Base-by-base conservation (phyloP, 2,113 vertebrate genomes). In the Hemiscyllium ocellatum region DNA sequence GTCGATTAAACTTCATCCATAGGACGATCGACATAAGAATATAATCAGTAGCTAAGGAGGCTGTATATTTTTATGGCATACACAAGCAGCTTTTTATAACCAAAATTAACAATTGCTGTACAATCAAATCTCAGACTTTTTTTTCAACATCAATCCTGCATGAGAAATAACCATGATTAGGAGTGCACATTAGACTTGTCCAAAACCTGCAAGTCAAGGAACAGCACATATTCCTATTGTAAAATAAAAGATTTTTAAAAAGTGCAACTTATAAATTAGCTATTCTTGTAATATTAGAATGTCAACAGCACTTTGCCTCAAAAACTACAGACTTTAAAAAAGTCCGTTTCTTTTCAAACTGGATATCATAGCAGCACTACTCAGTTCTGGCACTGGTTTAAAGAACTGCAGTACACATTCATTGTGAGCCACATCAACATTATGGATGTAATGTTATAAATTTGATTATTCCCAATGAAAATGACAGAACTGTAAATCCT, bases 61-160 rank as follows among this genome's bases (percentile, higher is more conserved):
- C 89, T 93, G 61, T 93, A 93, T 93, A 93, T 66, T 93, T 93
- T 66, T 37, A 93, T 93, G 89, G 89, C 89, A 93, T 66, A 93
- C 89, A 93, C 89, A 93, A 93, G 65, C 33, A 93, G 89, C 89
- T 66, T 42, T 37, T 66, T 5, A 33, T 66, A 15, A 93, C 6
- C n/a, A 42, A n/a, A 66, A 93, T 33, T 93, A 93, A 91, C n/a
- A 61, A 37, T 66, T 68, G n/a, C n/a, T 66, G 17, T 37, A 66
- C n/a, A n/a, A 90, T 61, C 52, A 29, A 61, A 33, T 61, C 87
- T 56, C 29, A 56, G 87, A 61, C 26, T 33, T 29, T 52, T 52
- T 13, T 52, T 93, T 65, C 89, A 93, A 66, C 15, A n/a, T 90
- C 33, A 33, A n/a, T 17, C 61, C n/a, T 29, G n/a, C 61, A 66